These are phyloP conservation scores for Characodon lateralis DNA, from an alignment of 2,797 vertebrate genomes.

Conservation along the genomic window DNA sequence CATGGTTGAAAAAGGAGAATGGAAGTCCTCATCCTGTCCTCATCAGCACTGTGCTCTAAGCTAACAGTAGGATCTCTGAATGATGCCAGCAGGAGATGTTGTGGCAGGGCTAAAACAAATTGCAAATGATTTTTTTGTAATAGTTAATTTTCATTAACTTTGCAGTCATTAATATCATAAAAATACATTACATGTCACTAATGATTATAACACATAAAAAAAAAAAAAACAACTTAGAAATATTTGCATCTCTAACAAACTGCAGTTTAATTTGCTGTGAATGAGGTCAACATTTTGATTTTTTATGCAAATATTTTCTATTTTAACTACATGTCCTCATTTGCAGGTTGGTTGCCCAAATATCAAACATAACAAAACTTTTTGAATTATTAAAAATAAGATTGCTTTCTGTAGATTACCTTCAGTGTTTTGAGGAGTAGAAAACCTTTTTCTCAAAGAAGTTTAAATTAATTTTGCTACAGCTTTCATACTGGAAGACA, in stretches of 20 bases:
- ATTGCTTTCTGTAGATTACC: background rate
- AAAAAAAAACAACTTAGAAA: too few species aligned
- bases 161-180: too few species aligned
- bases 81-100: too few species aligned
- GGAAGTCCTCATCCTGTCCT: too few species aligned
- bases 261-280: background rate
- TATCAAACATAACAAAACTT: background rate
- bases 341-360: background rate
- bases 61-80: too few species aligned
- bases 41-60: too few species aligned
- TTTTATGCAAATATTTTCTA: background rate
- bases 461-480: slow-evolving; percentile 5
- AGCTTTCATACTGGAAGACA: background rate
- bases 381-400: background rate
- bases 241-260: background rate
- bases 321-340: background rate
- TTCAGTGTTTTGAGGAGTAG: background rate
- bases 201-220: too few species aligned
- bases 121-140: too few species aligned
- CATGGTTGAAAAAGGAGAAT: too few species aligned
- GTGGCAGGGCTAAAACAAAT: too few species aligned
- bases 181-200: too few species aligned
- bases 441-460: slow-evolving; percentile 13
- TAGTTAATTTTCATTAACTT: too few species aligned
- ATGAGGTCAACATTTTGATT: background rate